Evolutionary conservation across 2,797 vertebrate species (phyloP).

Genomic region (Sebastes baramenuke): DNA sequence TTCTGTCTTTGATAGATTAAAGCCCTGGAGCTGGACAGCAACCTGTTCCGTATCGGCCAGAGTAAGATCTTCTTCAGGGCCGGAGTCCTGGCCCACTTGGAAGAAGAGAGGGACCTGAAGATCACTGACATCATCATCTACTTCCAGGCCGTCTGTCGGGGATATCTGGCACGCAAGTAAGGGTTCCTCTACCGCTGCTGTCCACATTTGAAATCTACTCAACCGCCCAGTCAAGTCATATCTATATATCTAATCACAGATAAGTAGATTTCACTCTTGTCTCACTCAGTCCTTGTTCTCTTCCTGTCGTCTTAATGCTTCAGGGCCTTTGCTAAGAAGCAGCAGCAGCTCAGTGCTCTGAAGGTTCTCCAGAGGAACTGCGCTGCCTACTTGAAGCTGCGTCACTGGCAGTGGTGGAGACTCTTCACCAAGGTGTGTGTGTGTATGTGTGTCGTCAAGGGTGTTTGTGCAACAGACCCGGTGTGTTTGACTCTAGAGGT

Average conservation of each 20-base stretch:
- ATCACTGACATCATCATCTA: conserved; percentile 99
- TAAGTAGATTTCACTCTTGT: conserved; percentile 28
- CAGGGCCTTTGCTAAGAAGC: conserved; percentile 97
- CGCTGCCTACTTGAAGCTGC: conserved; percentile 93
- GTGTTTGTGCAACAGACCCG: background rate
- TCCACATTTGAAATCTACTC: background rate
- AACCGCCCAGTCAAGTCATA: rapidly evolving
- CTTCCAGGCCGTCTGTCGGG: conserved; percentile 96
- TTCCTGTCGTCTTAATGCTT: background rate
- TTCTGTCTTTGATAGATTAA: conserved; percentile 84
- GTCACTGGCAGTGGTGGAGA: conserved; percentile 99
- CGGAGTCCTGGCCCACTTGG: conserved; percentile 95
- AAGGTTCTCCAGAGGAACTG: conserved; percentile 98
- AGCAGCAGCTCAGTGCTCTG: conserved; percentile 95
- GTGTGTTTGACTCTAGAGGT: background rate
- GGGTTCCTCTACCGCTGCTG: conserved; percentile 15
- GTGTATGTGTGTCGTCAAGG: background rate
- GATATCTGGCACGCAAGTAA: conserved; percentile 97
- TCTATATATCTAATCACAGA: background rate
- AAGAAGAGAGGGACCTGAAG: conserved; percentile 97
- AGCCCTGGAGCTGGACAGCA: conserved; percentile 93
- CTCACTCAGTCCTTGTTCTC: background rate
- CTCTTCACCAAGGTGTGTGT: conserved; percentile 96
- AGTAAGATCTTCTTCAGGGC: conserved; percentile 99
- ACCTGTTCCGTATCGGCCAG: conserved; percentile 96